Percentiles rank a stretch among this genome's conserved stretches.
Evolutionary conservation across 92 coral and sea anemone genomes (phyloP).

Genomic region (Meandrina meandrites): DNA sequence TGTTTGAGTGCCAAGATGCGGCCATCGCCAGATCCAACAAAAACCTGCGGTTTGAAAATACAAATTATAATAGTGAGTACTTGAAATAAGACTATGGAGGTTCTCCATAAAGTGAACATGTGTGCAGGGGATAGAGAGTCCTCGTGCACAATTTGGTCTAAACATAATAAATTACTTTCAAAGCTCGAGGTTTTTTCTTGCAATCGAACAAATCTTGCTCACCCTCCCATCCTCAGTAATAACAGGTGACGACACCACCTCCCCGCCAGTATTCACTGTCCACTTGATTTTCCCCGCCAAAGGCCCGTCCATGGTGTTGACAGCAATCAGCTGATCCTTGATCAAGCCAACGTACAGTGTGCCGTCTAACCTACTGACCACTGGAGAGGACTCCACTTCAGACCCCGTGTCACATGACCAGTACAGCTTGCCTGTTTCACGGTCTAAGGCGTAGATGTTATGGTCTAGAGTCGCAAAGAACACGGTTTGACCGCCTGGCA

Average conservation of each 20-base stretch:
- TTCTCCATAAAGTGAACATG: not conserved
- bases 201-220: constrained; percentile 20
- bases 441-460: constrained; percentile 74
- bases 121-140: not conserved
- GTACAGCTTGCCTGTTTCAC: constrained; percentile 63
- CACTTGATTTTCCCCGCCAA: constrained; percentile 79
- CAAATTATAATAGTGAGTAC: not conserved
- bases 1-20: constrained; percentile 76
- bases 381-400: constrained; percentile 85
- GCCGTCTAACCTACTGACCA: constrained; percentile 69
- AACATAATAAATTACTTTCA: too few relatives aligned
- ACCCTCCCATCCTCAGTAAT: constrained; percentile 82
- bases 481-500: constrained; percentile 58
- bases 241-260: constrained; percentile 84
- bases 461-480: constrained; percentile 84
- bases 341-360: constrained; percentile 80
- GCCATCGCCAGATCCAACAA: constrained; percentile 86
- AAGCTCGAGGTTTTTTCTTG: not conserved
- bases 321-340: constrained; percentile 70
- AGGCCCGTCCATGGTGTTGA: constrained; percentile 76
- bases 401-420: constrained; percentile 84
- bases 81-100: not conserved
- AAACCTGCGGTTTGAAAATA: constrained; percentile 42
- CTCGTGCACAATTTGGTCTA: too few relatives aligned
- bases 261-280: constrained; percentile 78